Base-by-base conservation (phyloP, 2,113 vertebrate species). In the Ictalurus furcatus region DNA sequence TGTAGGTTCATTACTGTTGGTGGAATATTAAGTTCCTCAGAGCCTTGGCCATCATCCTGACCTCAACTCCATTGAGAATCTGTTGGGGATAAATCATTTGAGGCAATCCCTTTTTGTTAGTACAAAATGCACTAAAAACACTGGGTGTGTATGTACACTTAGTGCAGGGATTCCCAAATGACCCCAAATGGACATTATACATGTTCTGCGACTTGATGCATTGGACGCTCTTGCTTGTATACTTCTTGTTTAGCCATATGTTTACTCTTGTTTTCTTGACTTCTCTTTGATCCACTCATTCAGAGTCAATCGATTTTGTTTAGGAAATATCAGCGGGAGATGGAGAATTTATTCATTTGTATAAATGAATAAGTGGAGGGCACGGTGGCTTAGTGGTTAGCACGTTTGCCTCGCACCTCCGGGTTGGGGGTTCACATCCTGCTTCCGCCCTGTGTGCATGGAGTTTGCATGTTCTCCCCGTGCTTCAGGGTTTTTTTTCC, bases 1-100 rank as follows among this genome's bases (percentile, higher is more conserved):
- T 5, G 13, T 44, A 19, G 63, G 25, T 67, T 85, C 63, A 69
- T 69, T 54, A 85, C 14, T 67, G 83, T 67, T 67, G 58, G 8
- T 83, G 56, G 81, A 85, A 85, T 85, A 69, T 69, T 48, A 69
- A 69, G 84, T 69, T 69, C 63, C 63, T 83, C 3, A n/a, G 61
- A 19, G 83, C 28, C 63, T 69, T 85, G 63, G 84, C 44, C 84
- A 85, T 30, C 25, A 54, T 52, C 44, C 28, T 85, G 84, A 85
- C 40, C 63, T 69, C 63, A 69, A 19, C 44, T 69, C 17, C 19
- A 80, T 83, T 61, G 80, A 83, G 56, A 61, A 63, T 63, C 65
- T 84, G 58, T 84, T 44, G 37, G 19, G 61, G 21, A 83, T 40
- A 83, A 61, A 61, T 83, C 61, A 61, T 37, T 21, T 44, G 74